Percentiles rank a stretch among this genome's conserved stretches.
These are phyloP conservation scores for Oreonectes daqikongensis DNA, from an alignment of 2,797 vertebrate species.

Conservation along the genomic window DNA sequence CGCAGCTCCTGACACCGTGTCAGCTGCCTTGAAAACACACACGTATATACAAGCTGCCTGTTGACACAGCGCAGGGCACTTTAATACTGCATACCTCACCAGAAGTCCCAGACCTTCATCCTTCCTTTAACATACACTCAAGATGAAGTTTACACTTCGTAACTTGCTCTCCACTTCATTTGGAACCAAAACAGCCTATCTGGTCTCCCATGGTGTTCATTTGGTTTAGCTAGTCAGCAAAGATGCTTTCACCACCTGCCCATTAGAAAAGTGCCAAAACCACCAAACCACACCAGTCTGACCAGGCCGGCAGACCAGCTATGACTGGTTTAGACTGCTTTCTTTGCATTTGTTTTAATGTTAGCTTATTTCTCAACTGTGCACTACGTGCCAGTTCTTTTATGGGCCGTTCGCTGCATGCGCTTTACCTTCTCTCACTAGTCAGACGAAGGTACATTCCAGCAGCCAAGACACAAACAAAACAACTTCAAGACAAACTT, in stretches of 20 bases:
- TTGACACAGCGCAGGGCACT: conserved; percentile 47
- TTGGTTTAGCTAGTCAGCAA: not conserved
- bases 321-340: not conserved
- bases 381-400: not conserved
- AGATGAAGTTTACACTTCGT: not conserved
- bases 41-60: conserved; percentile 28
- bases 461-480: conserved; percentile 24
- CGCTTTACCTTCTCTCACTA: conserved; percentile 12
- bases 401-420: not conserved
- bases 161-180: conserved; percentile 3
- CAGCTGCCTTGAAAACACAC: conserved; percentile 40
- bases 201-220: not conserved
- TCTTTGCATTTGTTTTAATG: not conserved
- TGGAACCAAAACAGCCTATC: not conserved
- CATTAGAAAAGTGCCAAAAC: not conserved
- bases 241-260: not conserved
- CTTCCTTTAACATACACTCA: not conserved
- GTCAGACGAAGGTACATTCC: not conserved
- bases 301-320: not conserved
- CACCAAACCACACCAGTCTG: not conserved
- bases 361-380: not conserved
- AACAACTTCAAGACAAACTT: conserved; percentile 2
- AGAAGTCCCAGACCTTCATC: not conserved
- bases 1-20: conserved; percentile 32
- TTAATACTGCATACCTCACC: conserved; percentile 11